Evolutionary conservation across 2,113 vertebrate species (phyloP).

Genomic region (Thalassarche chlororhynchos): DNA sequence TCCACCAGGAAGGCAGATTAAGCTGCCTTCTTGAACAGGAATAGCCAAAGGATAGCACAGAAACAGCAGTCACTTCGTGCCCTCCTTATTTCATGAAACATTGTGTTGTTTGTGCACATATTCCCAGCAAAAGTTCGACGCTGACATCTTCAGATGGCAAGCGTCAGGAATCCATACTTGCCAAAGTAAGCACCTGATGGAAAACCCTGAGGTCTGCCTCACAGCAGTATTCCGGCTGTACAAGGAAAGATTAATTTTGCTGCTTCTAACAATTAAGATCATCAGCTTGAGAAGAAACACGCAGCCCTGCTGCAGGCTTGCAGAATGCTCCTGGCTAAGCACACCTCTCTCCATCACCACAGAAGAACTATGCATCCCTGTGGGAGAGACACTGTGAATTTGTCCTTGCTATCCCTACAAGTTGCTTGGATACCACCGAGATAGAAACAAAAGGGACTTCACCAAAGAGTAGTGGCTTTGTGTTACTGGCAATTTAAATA

Average conservation of each 20-base stretch:
- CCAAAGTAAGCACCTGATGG: not conserved
- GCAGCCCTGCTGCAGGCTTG: not conserved
- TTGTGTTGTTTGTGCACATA: not conserved
- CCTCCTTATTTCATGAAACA: not conserved
- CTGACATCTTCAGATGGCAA: not conserved
- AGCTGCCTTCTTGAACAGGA: not conserved
- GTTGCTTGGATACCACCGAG: not conserved
- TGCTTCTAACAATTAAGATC: not conserved
- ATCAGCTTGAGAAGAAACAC: not conserved
- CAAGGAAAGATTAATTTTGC: not conserved
- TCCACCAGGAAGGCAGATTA: not conserved
- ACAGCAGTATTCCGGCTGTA: not conserved
- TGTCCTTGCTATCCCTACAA: not conserved
- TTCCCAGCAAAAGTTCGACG: not conserved
- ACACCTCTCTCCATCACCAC: not conserved
- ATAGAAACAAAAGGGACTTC: not conserved
- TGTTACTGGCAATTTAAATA: not conserved
- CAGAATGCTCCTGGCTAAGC: not conserved
- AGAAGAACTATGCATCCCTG: not conserved
- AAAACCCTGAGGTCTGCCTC: not conserved
- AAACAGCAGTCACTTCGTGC: not conserved
- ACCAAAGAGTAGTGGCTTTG: accelerated
- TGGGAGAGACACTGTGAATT: not conserved
- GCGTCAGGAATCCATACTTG: not conserved
- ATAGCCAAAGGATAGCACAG: not conserved